Evolutionary conservation across 2,888 invertebrate species (phyloP).

Genomic region (Rhamphomyia laevipes): DNA sequence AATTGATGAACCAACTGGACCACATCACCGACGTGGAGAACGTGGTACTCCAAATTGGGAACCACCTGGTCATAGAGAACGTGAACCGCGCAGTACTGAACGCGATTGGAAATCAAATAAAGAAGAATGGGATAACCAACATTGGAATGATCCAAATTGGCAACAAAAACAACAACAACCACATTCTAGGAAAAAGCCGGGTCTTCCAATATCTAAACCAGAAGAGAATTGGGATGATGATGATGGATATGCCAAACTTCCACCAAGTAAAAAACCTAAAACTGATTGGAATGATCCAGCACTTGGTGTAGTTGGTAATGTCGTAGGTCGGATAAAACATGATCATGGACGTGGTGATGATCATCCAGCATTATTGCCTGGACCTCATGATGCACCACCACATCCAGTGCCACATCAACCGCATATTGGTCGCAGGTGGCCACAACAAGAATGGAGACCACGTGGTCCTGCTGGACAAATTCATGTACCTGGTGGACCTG

Average conservation of each 20-base stretch:
- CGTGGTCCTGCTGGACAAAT: conserved; percentile 8
- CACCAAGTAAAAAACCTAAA: background rate
- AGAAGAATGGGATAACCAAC: conserved; percentile 26
- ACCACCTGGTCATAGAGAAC: conserved; percentile 19
- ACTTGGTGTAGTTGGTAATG: background rate
- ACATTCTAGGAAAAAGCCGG: background rate
- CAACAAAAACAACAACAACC: conserved; percentile 1
- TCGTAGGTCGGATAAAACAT: conserved; percentile 6
- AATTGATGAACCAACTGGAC: conserved; percentile 22
- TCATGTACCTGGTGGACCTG: conserved; percentile 7
- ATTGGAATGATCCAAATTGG: conserved; percentile 14
- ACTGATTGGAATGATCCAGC: conserved; percentile 9
- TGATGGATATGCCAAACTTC: conserved; percentile 2
- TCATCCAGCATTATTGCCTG: conserved; percentile 10
- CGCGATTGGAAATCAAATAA: conserved; percentile 21
- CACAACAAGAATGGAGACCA: conserved; percentile 13
- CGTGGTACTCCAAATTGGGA: background rate
- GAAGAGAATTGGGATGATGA: conserved; percentile 11
- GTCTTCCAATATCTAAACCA: background rate
- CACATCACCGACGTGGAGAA: background rate
- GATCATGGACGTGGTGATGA: conserved; percentile 10
- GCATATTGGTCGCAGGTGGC: conserved; percentile 11
- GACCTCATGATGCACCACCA: background rate
- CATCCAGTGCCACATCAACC: background rate
- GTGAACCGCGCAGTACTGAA: conserved; percentile 4